Percentiles rank a stretch among this genome's conserved stretches.
Conservation (phyloP, 2,888 invertebrate genomes). For the Hipparchia sbordonii region DNA sequence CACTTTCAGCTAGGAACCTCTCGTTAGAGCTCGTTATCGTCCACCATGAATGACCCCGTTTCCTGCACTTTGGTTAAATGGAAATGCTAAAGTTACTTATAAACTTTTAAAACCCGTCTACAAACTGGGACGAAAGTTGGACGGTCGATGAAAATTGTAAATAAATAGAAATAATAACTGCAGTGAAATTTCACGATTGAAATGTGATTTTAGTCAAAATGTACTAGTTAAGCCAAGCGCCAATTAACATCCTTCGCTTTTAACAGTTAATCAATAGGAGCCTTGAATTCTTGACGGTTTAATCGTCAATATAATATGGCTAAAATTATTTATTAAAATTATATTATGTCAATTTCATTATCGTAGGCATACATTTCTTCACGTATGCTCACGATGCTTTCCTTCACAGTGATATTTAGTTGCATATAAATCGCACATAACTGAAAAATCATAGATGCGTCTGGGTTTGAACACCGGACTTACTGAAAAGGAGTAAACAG, state of each 20-base stretch:
- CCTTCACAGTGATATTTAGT: too few species aligned
- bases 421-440: too few species aligned
- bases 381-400: too few species aligned
- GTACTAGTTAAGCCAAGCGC: background rate
- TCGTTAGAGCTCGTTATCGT: conserved; percentile 75
- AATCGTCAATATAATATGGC: background rate
- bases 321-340: too few species aligned
- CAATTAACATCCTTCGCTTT: conserved; percentile 3
- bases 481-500: too few species aligned
- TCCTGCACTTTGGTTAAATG: conserved; percentile 66
- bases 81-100: conserved; percentile 60
- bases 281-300: background rate
- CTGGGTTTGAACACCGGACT: too few species aligned
- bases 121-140: conserved; percentile 33
- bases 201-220: background rate
- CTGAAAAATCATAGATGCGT: too few species aligned
- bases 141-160: conserved; percentile 30
- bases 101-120: conserved; percentile 56
- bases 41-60: conserved; percentile 64
- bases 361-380: background rate
- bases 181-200: background rate
- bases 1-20: conserved; percentile 47
- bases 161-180: background rate
- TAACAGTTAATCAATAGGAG: background rate
- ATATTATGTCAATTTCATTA: too few species aligned